Percentiles rank a stretch among this genome's conserved stretches.
phyloP scores from a whole-genome alignment of 2,113 vertebrate species.

The Melanerpes aurifrons region DNA sequence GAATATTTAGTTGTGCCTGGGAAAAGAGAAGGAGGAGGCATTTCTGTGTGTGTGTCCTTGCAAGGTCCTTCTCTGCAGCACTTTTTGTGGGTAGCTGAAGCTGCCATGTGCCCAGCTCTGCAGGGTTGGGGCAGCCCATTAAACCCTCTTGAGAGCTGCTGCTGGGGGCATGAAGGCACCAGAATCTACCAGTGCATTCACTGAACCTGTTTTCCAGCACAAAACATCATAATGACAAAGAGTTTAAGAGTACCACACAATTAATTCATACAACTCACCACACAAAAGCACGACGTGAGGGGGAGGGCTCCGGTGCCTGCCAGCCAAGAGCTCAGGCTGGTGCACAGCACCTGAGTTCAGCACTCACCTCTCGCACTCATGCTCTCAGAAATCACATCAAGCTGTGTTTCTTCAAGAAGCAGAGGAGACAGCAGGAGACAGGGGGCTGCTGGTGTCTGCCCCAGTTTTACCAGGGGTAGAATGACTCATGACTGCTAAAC shows the following conservation, averaged over 20 bases:
- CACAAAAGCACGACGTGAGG: neutral
- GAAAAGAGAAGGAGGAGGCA: neutral
- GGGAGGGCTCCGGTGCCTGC: neutral
- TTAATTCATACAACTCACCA: neutral
- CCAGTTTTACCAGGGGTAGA: neutral
- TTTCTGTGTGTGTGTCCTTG: neutral
- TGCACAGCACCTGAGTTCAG: neutral
- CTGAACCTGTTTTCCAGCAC: neutral
- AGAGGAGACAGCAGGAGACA: neutral
- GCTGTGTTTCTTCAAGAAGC: neutral
- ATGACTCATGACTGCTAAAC: neutral
- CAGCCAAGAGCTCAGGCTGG: neutral
- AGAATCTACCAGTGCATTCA: neutral
- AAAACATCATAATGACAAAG: neutral
- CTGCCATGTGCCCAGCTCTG: fast-evolving
- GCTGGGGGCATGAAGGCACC: neutral
- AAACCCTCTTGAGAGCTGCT: neutral
- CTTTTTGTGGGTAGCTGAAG: neutral
- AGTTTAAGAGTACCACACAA: neutral
- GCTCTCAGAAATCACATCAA: neutral
- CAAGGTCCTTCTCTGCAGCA: neutral
- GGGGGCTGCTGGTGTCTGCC: fast-evolving
- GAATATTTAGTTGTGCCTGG: neutral
- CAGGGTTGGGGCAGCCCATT: neutral
- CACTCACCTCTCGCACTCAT: neutral